phyloP scores from a whole-genome alignment of 1,140 invertebrate species.

The Pteromalus puparum region DNA sequence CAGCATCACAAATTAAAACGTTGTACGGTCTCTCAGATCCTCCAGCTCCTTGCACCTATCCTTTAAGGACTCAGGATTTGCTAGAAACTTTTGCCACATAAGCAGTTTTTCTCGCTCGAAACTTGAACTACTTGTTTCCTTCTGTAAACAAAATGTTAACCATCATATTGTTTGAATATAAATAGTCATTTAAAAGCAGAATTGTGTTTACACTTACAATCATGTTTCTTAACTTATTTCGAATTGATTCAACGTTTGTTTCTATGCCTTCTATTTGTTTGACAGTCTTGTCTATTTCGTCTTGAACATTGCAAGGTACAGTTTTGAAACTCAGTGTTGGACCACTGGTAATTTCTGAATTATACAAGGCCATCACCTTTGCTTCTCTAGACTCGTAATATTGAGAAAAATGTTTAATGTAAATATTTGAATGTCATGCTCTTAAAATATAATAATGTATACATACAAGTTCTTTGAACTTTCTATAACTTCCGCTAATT shows the following conservation, averaged over 20 bases:
- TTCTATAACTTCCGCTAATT: slow-evolving; percentile 50
- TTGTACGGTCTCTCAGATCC: slow-evolving; percentile 11
- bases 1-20: slow-evolving; percentile 5
- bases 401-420: neutral
- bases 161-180: slow-evolving; percentile 22
- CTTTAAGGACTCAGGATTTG: slow-evolving; percentile 64
- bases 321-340: slow-evolving; percentile 61
- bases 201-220: slow-evolving; percentile 57
- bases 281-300: slow-evolving; percentile 55
- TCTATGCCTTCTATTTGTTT: slow-evolving; percentile 56
- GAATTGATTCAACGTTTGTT: slow-evolving; percentile 55
- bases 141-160: slow-evolving; percentile 57
- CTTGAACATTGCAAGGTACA: slow-evolving; percentile 52
- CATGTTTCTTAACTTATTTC: slow-evolving; percentile 65
- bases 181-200: slow-evolving; percentile 13
- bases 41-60: slow-evolving; percentile 61
- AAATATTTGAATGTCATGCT: neutral
- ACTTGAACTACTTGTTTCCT: slow-evolving; percentile 55
- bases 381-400: slow-evolving; percentile 52
- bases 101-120: slow-evolving; percentile 65
- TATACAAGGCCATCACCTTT: slow-evolving; percentile 49
- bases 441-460: neutral
- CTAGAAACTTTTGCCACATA: slow-evolving; percentile 63
- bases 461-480: slow-evolving; percentile 57
- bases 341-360: slow-evolving; percentile 59